These are phyloP conservation scores for Umimayanthus kanabou DNA, from an alignment of 92 coral and sea anemone species.

Conservation along the genomic window DNA sequence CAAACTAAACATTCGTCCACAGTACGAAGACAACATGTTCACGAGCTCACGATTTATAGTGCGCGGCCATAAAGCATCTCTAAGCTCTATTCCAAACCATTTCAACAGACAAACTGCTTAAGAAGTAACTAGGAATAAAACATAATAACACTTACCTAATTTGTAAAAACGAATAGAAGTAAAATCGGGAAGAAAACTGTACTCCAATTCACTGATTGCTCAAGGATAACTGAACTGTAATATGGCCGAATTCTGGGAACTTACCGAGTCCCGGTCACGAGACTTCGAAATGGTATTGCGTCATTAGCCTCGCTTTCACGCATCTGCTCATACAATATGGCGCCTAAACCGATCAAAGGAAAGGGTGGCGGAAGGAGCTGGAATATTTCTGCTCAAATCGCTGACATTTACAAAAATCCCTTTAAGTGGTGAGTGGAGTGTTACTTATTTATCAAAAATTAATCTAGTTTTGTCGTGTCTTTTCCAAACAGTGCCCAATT, in stretches of 20 bases:
- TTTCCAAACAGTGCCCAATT: background rate
- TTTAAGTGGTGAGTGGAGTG: conserved; percentile 75
- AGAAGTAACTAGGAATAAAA: background rate
- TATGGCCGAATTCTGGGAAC: conserved; percentile 76
- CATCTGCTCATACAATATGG: conserved; percentile 57
- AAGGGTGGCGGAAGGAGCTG: conserved; percentile 48
- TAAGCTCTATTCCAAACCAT: background rate
- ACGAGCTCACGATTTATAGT: background rate
- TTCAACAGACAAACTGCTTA: background rate
- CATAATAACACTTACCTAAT: conserved; percentile 18
- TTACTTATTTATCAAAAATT: background rate
- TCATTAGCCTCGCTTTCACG: conserved; percentile 59
- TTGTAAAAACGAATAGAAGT: conserved; percentile 36
- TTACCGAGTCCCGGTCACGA: conserved; percentile 46
- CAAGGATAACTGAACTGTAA: conserved; percentile 46
- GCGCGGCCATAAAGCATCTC: background rate
- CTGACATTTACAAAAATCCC: conserved; percentile 91
- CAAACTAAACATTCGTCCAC: background rate
- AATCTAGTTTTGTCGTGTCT: background rate
- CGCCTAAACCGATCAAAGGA: conserved; percentile 74
- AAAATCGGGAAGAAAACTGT: conserved; percentile 38
- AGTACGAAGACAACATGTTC: background rate
- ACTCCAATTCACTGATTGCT: conserved; percentile 45
- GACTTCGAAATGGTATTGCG: conserved; percentile 72
- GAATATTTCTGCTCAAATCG: conserved; percentile 59